Base-by-base conservation (phyloP, 2,113 vertebrate genomes). In the Synchiropus splendidus region DNA sequence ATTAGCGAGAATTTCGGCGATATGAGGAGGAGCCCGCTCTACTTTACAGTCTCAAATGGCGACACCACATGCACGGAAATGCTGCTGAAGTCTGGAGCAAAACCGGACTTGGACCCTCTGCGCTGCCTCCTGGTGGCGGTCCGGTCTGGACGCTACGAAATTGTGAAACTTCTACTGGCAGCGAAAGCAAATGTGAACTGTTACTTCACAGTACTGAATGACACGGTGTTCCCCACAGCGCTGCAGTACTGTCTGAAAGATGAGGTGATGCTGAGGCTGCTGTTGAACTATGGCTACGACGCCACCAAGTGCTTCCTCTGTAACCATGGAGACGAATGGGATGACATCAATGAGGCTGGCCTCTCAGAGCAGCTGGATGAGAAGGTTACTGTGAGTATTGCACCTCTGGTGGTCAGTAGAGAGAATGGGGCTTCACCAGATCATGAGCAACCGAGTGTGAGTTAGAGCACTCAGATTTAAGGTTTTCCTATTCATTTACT, bases 231-330 rank as follows among this genome's bases (percentile, higher is more conserved):
- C 36, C 89, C 89, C 58, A 90, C 89, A 0, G 89, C 87, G 37
- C 81, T 92, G 66, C 90, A 92, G 57, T 95, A 94, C 34, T 88
- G 89, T 38, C 70, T 94, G 12, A 89, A 80, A n/a, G 89, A 93
- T 6, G 89, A 91, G 53, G 75, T 79, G 6, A 94, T 97, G 91
- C 84, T 92, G 74, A 77, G 89, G 43, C 67, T 94, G 45, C 61
- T 97, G 64, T 78, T 93, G 18, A 90, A 89, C 58, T 70, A 85
- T 0, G 92, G 90, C 12, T 96, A 90, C 16, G 64, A 83, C 1
- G 89, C 78, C 39, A 77, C 86, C 33, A 80, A 9, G 0, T 78
- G 71, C 54, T 70, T 73, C 12, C 37, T n/a, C 8, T 72, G 60
- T 51, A 31, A 56, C 33, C 56, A 77, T 9, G 65, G 66, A 45